Evolutionary conservation across 2,888 invertebrate genomes (phyloP).

Genomic region (Coelinius sp.): DNA sequence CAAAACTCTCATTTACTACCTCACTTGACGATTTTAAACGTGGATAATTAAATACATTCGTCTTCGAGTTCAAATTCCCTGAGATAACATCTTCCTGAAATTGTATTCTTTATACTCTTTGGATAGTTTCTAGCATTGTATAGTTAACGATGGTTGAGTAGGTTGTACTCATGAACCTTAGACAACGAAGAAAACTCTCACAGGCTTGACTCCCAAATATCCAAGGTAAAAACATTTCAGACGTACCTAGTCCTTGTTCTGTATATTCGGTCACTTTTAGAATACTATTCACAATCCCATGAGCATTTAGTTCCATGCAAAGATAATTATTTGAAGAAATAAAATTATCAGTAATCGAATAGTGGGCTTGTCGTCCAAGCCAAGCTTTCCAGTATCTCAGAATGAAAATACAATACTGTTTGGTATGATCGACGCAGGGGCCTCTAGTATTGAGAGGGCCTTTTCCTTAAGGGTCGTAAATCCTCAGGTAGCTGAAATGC

Average conservation of each 20-base stretch:
- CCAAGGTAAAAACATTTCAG: conserved; percentile 29
- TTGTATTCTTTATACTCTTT: too few relatives aligned
- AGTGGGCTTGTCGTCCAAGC: conserved; percentile 43
- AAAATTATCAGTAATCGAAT: conserved; percentile 48
- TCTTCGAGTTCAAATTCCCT: neutral
- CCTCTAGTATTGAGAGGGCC: too few relatives aligned
- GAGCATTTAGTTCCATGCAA: conserved; percentile 32
- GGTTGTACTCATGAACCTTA: neutral
- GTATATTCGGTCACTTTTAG: too few relatives aligned
- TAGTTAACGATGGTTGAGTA: neutral
- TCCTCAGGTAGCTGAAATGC: too few relatives aligned
- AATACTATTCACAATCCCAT: too few relatives aligned
- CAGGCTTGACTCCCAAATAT: conserved; percentile 32
- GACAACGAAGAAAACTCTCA: conserved; percentile 7
- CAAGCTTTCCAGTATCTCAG: conserved; percentile 48
- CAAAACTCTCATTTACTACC: neutral
- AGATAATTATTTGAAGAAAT: conserved; percentile 42
- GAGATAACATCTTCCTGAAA: neutral
- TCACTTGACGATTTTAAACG: too few relatives aligned
- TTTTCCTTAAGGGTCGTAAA: too few relatives aligned
- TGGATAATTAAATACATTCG: neutral
- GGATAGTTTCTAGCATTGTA: neutral
- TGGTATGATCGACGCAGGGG: too few relatives aligned
- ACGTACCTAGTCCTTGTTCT: neutral
- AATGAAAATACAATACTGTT: conserved; percentile 48